These are phyloP conservation scores for Drosophila saltans DNA, from an alignment of 1,140 invertebrate species.

Conservation along the genomic window DNA sequence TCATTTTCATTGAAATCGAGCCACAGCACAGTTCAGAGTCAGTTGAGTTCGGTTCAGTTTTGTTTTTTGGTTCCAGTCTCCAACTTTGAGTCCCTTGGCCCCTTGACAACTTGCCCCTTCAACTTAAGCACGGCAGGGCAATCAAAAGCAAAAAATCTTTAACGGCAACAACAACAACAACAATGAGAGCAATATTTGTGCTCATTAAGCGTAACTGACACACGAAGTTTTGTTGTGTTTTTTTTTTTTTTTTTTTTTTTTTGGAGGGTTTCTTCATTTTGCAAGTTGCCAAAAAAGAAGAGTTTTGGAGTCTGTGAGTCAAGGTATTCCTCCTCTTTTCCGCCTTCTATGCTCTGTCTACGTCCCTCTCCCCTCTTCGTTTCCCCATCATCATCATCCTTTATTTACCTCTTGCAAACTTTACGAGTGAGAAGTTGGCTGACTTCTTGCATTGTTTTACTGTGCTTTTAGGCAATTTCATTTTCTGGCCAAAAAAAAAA, in stretches of 20 bases:
- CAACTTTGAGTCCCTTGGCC: conserved; percentile 19
- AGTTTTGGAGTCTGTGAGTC: conserved; percentile 55
- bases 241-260: conserved; percentile 35
- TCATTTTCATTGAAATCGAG: conserved; percentile 69
- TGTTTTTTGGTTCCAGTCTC: conserved; percentile 3
- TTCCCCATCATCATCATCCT: conserved; percentile 5
- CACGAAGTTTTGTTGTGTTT: conserved; percentile 63
- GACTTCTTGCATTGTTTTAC: conserved; percentile 59
- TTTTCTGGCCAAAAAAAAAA: conserved; percentile 49
- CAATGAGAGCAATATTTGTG: conserved; percentile 79
- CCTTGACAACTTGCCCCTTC: conserved; percentile 11
- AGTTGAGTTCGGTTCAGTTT: conserved; percentile 5
- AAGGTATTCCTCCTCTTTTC: conserved; percentile 29
- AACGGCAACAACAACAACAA: conserved; percentile 55
- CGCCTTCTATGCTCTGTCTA: conserved; percentile 23
- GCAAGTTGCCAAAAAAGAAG: conserved; percentile 62
- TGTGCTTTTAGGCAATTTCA: conserved; percentile 64
- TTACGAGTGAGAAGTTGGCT: conserved; percentile 47
- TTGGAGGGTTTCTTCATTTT: conserved; percentile 76
- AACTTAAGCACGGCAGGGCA: conserved; percentile 64
- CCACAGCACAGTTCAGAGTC: conserved; percentile 20
- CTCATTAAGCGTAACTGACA: conserved; percentile 81
- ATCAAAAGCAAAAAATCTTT: conserved; percentile 75
- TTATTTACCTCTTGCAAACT: conserved; percentile 26
- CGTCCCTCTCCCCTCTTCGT: neutral